These are phyloP conservation scores for Aleiodes testaceus DNA, from an alignment of 2,888 invertebrate genomes.

Conservation along the genomic window DNA sequence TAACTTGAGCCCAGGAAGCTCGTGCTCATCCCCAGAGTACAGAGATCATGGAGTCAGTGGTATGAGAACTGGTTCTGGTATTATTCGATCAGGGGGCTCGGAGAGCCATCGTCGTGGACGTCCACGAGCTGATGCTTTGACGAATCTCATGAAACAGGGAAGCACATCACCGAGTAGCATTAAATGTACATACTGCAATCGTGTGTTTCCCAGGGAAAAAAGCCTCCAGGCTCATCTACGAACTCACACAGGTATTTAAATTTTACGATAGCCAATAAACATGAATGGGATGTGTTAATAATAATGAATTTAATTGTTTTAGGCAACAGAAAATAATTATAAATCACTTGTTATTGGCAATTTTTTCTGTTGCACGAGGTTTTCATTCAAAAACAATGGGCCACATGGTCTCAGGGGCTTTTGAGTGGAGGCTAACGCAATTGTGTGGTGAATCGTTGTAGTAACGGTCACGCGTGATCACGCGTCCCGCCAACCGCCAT, in stretches of 20 bases:
- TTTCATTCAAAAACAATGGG: not conserved
- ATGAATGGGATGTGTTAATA: not conserved
- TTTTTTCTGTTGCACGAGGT: not conserved
- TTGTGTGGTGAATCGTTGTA: not conserved
- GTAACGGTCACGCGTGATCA: slow-evolving; percentile 53
- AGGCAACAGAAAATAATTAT: slow-evolving; percentile 8
- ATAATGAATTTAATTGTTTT: not conserved
- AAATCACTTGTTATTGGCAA: not conserved
- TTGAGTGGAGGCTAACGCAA: not conserved
- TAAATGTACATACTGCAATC: slow-evolving; percentile 81
- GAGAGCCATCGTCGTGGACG: slow-evolving; percentile 77
- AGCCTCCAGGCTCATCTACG: slow-evolving; percentile 81
- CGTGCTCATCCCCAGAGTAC: slow-evolving; percentile 71
- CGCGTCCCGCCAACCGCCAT: slow-evolving; percentile 70
- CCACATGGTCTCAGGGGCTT: slow-evolving; percentile 12
- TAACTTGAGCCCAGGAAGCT: slow-evolving; percentile 71
- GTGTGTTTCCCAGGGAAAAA: slow-evolving; percentile 85
- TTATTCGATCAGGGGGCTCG: slow-evolving; percentile 53
- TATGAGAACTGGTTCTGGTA: slow-evolving; percentile 50
- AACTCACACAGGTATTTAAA: slow-evolving; percentile 77
- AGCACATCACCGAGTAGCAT: slow-evolving; percentile 81
- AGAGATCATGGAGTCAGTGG: slow-evolving; percentile 56
- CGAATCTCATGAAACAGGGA: slow-evolving; percentile 81
- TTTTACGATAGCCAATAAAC: not conserved
- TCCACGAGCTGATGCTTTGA: slow-evolving; percentile 82